phyloP scores from a whole-genome alignment of 2,888 invertebrate species.

The Nematopogon swammerdamellus region DNA sequence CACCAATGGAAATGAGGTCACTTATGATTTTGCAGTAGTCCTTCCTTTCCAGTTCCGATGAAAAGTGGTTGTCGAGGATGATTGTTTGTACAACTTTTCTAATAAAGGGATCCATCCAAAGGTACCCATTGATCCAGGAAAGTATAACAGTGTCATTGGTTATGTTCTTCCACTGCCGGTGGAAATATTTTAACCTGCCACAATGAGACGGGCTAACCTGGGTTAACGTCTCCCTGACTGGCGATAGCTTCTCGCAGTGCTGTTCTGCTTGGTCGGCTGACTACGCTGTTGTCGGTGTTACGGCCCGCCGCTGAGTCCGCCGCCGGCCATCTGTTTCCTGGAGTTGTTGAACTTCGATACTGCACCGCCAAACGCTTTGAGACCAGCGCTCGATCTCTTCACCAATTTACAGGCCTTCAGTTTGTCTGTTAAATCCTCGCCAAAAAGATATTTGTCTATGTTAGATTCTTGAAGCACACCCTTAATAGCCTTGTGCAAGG shows the following conservation, averaged over 20 bases:
- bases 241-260: neutral
- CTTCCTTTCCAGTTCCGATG: neutral
- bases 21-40: neutral
- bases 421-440: neutral
- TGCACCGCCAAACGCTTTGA: neutral
- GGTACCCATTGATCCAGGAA: neutral
- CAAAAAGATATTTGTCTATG: neutral
- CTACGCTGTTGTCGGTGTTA: neutral
- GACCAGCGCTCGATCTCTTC: neutral
- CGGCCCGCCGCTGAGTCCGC: neutral
- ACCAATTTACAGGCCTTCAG: neutral
- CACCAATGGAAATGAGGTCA: too few relatives aligned
- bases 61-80: neutral
- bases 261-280: neutral
- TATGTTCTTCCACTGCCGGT: neutral
- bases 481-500: neutral
- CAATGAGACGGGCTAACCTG: neutral
- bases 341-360: neutral
- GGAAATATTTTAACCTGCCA: neutral
- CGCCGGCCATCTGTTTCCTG: neutral
- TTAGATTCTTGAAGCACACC: neutral
- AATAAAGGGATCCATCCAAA: neutral
- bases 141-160: neutral
- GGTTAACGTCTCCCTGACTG: neutral
- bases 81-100: neutral